Base-by-base conservation (phyloP, 2,888 invertebrate genomes). In the Alsophila aescularia region DNA sequence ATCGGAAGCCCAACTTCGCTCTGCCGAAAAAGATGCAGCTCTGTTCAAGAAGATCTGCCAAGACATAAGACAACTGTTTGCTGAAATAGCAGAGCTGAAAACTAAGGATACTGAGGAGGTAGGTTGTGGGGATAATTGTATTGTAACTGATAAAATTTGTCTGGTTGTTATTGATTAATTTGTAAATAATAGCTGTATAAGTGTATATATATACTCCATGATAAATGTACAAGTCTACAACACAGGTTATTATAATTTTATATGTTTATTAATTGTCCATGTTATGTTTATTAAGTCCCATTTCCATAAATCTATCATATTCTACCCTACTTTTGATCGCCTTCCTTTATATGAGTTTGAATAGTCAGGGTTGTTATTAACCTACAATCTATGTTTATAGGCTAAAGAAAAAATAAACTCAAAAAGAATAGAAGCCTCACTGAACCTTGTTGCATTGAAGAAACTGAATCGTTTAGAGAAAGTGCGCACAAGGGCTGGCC, bases 391-490 rank as follows among this genome's bases (percentile, higher is more conserved):
- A 32, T 32, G 12, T 36, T 49, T 56, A 45, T 60, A 95, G 94
- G 90, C 89, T 2, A 92, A 90, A 70, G 92, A 92, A 47, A 94
- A 94, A 75, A 93, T 96, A 6, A 92, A 92, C 52, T 93, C 95
- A 48, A 94, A 95, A 68, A 93, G 95, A 70, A 93, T 95, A 47
- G 94, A 96, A 70, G 96, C 95, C 0, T 95, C 96, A 0, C 83
- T 98, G 47, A 93, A 95, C 71, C 94, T 97, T 72, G 95, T 97
- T n/a, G 93, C 95, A 48, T 85, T 98, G 44, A 98, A 98, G 77
- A 98, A 98, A 82, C 85, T 98, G 0, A 98, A 98, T 83, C 93
- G 98, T 14, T 90, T 98, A 70, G 97, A 98, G 73, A 98, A 98
- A 85, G 95, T 98, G 43, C 94, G 97, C 2, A 96, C 97, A 31